Conservation (phyloP, 2,888 invertebrate genomes). For the Criorhina ranunculi region DNA sequence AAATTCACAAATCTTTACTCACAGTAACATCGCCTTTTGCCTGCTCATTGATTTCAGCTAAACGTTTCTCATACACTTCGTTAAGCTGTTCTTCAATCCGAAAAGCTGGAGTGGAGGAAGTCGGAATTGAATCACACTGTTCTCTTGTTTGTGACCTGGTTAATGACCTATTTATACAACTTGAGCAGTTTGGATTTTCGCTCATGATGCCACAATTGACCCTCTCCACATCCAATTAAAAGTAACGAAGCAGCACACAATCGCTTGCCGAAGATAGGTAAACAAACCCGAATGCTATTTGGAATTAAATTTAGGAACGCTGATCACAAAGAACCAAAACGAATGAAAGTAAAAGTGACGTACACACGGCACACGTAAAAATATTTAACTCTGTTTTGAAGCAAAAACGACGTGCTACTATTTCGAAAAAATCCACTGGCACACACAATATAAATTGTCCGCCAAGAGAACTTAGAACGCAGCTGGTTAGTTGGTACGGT, state of each 20-base stretch:
- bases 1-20: conserved; percentile 28
- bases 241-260: conserved; percentile 17
- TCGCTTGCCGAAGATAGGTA: conserved; percentile 40
- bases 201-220: conserved; percentile 30
- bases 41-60: conserved; percentile 86
- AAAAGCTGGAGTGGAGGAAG: conserved; percentile 72
- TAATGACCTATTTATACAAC: conserved; percentile 57
- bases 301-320: conserved; percentile 26
- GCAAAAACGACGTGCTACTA: conserved; percentile 64
- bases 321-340: conserved; percentile 5
- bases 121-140: conserved; percentile 50
- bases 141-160: conserved; percentile 47
- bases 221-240: neutral
- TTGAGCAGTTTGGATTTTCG: conserved; percentile 32
- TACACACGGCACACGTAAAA: conserved; percentile 28
- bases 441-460: conserved; percentile 58
- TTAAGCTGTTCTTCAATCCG: conserved; percentile 86
- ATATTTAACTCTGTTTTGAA: conserved; percentile 62
- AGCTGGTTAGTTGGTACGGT: conserved; percentile 57
- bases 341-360: conserved; percentile 61
- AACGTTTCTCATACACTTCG: conserved; percentile 87
- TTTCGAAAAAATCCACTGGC: conserved; percentile 54
- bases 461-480: conserved; percentile 61
- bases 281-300: conserved; percentile 49
- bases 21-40: conserved; percentile 83